Base-by-base conservation (phyloP, 2,797 vertebrate species). In the Nothura maculosa region DNA sequence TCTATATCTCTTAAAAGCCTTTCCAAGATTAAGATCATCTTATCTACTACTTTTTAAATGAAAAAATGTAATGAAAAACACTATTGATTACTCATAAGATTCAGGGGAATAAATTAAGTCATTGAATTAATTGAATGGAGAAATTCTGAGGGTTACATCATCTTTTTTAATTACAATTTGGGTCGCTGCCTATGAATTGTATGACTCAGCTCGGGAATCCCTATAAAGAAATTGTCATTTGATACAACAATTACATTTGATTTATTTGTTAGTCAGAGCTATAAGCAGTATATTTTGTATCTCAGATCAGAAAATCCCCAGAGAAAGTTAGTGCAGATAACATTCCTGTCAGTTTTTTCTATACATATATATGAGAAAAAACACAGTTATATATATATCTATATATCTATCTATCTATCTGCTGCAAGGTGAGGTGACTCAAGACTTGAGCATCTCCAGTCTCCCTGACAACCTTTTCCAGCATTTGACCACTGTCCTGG, bases 151-250 rank as follows among this genome's bases (percentile, higher is more conserved):
- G 58, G 25, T 36, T 74, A 73, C 70, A 63, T 93, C 91, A 94
- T 81, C 91, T 84, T 61, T 52, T 62, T 70, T 90, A 86, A 95
- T 92, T 88, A 82, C 54, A 80, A 88, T 47, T 63, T 91, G 64
- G 92, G 90, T 84, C 93, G 70, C 36, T 54, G 69, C 69, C 88
- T 88, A 22, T 1, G 16, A 93, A 85, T 34, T 0, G 43, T 64
- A 88, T 94, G 91, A 94, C 67, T 92, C 94, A 91, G 87, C 90
- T 68, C 0, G 0, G 74, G 93, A 93, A 90, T 94, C 78, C 91
- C 96, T 91, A 70, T 86, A 82, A 89, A 89, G 69, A 78, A 95
- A 86, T 11, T 1, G 2, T 73, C 66, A 86, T 32, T 17, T 57
- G 70, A 83, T 89, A 91, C 43, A 81, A 42, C 9, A 57, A 60